Conservation (phyloP, 2,113 vertebrate species). For the Mormyrus lacerda region DNA sequence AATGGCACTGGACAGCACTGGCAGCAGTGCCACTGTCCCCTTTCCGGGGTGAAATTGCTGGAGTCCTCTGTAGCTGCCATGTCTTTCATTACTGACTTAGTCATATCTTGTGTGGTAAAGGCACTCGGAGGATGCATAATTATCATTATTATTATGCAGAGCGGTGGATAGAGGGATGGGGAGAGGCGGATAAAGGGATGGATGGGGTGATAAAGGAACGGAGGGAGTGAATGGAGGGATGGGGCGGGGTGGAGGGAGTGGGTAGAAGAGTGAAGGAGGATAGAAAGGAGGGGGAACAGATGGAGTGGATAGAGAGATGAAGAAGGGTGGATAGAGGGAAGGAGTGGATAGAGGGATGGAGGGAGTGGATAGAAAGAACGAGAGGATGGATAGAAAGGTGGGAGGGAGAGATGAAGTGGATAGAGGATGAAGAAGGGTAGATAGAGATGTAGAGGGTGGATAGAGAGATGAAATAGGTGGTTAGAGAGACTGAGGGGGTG, state of each 20-base stretch:
- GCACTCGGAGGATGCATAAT: conserved; percentile 21
- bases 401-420: too few relatives aligned
- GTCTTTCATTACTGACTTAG: background rate
- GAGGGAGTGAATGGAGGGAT: background rate
- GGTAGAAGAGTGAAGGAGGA: too few relatives aligned
- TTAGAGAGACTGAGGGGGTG: too few relatives aligned
- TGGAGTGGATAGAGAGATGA: too few relatives aligned
- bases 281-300: too few relatives aligned
- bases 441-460: too few relatives aligned
- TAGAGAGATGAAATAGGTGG: too few relatives aligned
- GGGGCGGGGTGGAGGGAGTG: background rate
- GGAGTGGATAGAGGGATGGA: too few relatives aligned
- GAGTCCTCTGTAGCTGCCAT: background rate
- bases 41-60: background rate
- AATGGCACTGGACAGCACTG: background rate
- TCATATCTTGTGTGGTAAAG: conserved; percentile 20
- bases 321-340: too few relatives aligned
- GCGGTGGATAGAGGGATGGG: conserved; percentile 12
- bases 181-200: background rate
- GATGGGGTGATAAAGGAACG: background rate
- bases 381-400: too few relatives aligned
- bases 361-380: too few relatives aligned
- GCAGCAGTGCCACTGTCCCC: background rate
- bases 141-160: background rate
- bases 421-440: background rate